A percentile compares a stretch with the other conserved stretches of the same genome.
These are phyloP conservation scores for Phaenicophaeus curvirostris DNA, from an alignment of 2,797 vertebrate species.

Conservation along the genomic window DNA sequence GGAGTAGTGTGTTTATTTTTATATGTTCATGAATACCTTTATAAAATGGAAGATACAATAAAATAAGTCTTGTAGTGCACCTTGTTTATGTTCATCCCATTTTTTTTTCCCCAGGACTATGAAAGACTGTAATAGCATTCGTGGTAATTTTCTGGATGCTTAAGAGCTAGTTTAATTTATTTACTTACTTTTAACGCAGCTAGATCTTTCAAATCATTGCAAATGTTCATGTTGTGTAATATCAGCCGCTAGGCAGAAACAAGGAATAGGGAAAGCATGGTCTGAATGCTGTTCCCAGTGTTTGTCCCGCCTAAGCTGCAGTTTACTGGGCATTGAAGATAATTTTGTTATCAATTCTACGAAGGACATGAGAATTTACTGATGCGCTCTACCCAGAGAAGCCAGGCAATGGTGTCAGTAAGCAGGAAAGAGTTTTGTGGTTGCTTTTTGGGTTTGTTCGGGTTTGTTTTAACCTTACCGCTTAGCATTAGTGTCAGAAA, in stretches of 20 bases:
- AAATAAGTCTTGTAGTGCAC: not conserved
- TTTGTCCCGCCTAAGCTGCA: not conserved
- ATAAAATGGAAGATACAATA: slow-evolving; percentile 17
- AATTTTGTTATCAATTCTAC: not conserved
- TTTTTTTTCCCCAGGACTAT: not conserved
- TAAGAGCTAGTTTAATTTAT: not conserved
- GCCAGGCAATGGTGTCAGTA: not conserved
- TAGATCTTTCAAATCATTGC: not conserved
- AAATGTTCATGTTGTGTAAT: not conserved
- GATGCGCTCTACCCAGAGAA: not conserved
- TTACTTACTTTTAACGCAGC: not conserved
- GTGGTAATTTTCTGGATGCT: not conserved
- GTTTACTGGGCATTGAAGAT: not conserved
- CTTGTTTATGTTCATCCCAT: not conserved
- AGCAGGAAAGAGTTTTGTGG: not conserved
- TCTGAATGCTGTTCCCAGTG: not conserved
- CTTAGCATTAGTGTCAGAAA: not conserved
- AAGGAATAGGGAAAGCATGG: not conserved
- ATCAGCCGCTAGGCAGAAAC: not conserved
- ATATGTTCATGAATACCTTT: slow-evolving; percentile 20
- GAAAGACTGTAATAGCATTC: not conserved
- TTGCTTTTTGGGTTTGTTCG: not conserved
- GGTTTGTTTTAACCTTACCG: not conserved
- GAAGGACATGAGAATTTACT: not conserved
- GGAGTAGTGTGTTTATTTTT: slow-evolving; percentile 42